Percentiles rank a stretch among this genome's conserved stretches.
Conservation (phyloP, 2,888 invertebrate genomes). For the Volucella inanis region DNA sequence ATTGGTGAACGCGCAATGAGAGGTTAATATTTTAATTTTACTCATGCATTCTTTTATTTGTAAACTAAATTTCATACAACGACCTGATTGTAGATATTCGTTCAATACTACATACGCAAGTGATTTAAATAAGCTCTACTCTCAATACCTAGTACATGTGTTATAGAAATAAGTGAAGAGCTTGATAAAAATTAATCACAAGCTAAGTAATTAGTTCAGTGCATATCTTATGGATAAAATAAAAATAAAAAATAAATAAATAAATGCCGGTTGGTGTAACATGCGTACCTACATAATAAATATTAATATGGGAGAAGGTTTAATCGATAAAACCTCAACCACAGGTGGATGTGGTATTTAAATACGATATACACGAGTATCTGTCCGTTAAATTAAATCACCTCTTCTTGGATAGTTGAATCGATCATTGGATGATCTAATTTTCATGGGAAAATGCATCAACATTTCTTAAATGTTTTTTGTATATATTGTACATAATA, state of each 20-base stretch:
- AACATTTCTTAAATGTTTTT: constrained; percentile 18
- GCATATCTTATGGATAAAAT: constrained; percentile 19
- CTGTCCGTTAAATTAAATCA: constrained; percentile 21
- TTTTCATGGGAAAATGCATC: neutral
- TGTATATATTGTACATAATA: neutral
- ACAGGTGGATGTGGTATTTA: constrained; percentile 6
- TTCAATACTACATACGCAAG: no score
- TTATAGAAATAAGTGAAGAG: constrained; percentile 3
- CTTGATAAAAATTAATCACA: constrained; percentile 36
- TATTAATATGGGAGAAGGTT: constrained; percentile 6
- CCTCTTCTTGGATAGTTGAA: constrained; percentile 10
- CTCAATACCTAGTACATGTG: no score
- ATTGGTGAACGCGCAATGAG: neutral
- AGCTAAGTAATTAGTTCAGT: neutral
- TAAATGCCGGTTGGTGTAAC: constrained; percentile 46
- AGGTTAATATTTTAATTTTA: no score
- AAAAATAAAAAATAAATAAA: no score
- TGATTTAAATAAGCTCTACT: no score
- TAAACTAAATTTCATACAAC: no score
- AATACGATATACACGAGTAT: constrained; percentile 9
- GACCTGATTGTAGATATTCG: no score
- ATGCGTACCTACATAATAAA: constrained; percentile 25
- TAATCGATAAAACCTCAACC: constrained; percentile 61
- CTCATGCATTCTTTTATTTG: no score
- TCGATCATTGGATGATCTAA: constrained; percentile 4